Base-by-base conservation (phyloP, 2,113 vertebrate species). In the Corythoichthys intestinalis region DNA sequence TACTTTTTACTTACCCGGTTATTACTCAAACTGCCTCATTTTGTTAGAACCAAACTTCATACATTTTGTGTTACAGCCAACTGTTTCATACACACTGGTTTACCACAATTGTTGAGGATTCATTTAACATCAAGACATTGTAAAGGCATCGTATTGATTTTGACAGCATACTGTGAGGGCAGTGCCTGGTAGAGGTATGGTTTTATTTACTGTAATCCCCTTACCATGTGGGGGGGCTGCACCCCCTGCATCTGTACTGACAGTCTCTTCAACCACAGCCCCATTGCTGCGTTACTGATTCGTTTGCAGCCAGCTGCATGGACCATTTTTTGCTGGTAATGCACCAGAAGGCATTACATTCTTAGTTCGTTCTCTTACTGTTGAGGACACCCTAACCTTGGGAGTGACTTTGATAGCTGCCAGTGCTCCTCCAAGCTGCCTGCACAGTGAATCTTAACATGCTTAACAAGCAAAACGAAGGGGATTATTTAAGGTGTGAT, bases 321-420 rank as follows among this genome's bases (percentile, higher is more conserved):
- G 77, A 86, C 76, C 80, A 81, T 84, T 86, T 28, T 85, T 86
- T 75, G 71, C 78, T 81, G 73, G 67, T 86, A 84, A 87, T 87
- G 87, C 82, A 88, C 86, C 85, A 83, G 83, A 74, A 75, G 79
- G 77, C 79, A 79, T 89, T 80, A 81, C 78, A 83, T 84, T 77
- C 83, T 76, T 66, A 37, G 75, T 76, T 70, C 78, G 79, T 85
- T 85, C 78, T 77, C 73, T 75, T 76, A 74, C 85, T 80, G 38
- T 56, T 79, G 82, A 83, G 83, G 69, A 79, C 80, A 71, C 70
- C 73, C 72, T 86, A 84, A 90, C 89, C 89, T 90, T 89, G 87
- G 75, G 79, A 82, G 76, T 89, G 87, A 88, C 86, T 88, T 88
- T 88, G 82, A 87, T 67, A 60, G 57, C 81, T 84, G 78, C 82